Base-by-base conservation (phyloP, 2,888 invertebrate species). In the Thumatha senex region DNA sequence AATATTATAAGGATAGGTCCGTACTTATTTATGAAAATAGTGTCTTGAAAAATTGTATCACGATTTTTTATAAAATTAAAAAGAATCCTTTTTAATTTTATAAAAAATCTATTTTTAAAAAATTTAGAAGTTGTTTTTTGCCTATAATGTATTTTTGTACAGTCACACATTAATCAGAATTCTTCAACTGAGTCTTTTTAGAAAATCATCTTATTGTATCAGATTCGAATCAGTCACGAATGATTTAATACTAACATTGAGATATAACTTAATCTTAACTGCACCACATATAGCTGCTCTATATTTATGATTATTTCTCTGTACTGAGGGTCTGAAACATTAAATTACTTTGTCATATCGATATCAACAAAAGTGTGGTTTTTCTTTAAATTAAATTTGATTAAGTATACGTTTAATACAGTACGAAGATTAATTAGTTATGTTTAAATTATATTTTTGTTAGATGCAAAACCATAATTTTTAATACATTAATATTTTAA, bases 231-330 rank as follows among this genome's bases (percentile, higher is more conserved):
- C 77, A 77, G 78, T 77, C 75, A 76, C 77, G 74, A 76, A 61
- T 58, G 54, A 69, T 74, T 66, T 69, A 66, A 64, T 71, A 69
- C 57, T 56, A 58, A 68, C 72, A 74, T 68, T 79, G 84, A 82
- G 71, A 70, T 80, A 86, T 84, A 84, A 80, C 86, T 87, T 80
- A 82, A 87, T 86, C 79, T 76, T 72, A 64, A 76, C 76, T 72
- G 74, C 70, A 68, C 62, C 54, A 64, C n/a, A n/a, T 24, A 24
- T 68, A 75, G 67, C 67, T 75, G 74, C 82, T 82, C 71, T 80
- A 78, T 81, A 80, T 83, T 81, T 69, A 65, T 64, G 62, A 62
- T 64, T 62, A 65, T 70, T 61, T 61, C 60, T 70, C 62, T 70
- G 58, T 62, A 38, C 48, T 56, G 51, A 54, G 48, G 45, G 54